A percentile compares a stretch with the other conserved stretches of the same genome.
phyloP scores from a whole-genome alignment of 2,797 vertebrate genomes.

The Kryptolebias ocellatus region DNA sequence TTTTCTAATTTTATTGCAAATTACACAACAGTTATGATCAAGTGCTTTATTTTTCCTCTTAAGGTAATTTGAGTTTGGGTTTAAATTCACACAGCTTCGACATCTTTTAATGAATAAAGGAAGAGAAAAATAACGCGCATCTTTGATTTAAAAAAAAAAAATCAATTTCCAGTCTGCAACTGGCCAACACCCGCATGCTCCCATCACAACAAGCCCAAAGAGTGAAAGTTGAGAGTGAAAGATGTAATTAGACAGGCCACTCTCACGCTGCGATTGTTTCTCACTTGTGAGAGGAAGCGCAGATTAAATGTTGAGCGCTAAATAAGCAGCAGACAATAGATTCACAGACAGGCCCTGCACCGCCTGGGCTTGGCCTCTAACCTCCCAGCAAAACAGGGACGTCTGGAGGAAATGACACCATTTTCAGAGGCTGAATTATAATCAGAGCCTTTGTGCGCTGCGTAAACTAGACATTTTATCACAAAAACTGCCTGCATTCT shows the following conservation, averaged over 20 bases:
- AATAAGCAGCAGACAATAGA: conserved; percentile 75
- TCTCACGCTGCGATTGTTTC: conserved; percentile 72
- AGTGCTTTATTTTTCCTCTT: not conserved
- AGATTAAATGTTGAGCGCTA: conserved; percentile 72
- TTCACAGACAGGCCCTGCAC: conserved; percentile 54
- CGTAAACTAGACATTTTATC: conserved; percentile 18
- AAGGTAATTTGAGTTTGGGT: conserved; percentile 13
- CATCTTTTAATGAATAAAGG: not conserved
- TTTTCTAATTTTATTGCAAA: conserved; percentile 23
- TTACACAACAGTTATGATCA: conserved; percentile 7
- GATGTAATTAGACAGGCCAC: conserved; percentile 71
- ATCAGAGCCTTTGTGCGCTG: conserved; percentile 47
- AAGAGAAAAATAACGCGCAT: not conserved
- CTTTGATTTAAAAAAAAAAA: not conserved
- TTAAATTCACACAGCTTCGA: not conserved
- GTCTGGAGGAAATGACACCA: conserved; percentile 77
- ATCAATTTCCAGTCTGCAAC: conserved; percentile 17
- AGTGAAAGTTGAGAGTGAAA: conserved; percentile 72
- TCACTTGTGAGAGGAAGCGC: conserved; percentile 64
- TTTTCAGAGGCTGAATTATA: conserved; percentile 64
- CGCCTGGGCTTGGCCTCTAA: conserved; percentile 72
- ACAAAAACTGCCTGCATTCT: not conserved
- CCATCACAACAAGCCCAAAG: conserved; percentile 46
- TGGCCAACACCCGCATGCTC: conserved; percentile 30
- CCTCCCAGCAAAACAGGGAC: conserved; percentile 62